Conservation (phyloP, 2,888 invertebrate species). For the Odontomyia ornata region DNA sequence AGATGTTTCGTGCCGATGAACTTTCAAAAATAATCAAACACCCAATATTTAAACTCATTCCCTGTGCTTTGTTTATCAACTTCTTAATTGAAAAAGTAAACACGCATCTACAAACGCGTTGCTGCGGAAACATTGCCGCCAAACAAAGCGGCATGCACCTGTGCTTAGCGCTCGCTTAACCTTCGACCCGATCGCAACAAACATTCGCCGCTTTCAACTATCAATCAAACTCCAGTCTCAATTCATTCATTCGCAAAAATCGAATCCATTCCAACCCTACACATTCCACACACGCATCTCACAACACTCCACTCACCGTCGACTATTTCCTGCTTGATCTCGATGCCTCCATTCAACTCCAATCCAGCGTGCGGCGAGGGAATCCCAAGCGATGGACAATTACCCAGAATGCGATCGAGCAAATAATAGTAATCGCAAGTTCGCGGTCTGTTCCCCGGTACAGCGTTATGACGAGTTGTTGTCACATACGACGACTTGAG, state of each 20-base stretch:
- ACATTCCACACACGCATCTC: neutral
- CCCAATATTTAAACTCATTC: no score
- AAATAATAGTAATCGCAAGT: constrained; percentile 46
- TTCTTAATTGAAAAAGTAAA: no score
- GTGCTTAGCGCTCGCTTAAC: neutral
- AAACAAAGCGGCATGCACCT: neutral
- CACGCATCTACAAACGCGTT: no score
- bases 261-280: neutral
- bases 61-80: no score
- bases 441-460: constrained; percentile 60
- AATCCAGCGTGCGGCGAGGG: neutral
- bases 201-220: neutral
- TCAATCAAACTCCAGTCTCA: neutral
- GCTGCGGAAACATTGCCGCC: neutral
- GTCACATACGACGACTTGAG: constrained; percentile 63
- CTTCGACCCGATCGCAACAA: constrained; percentile 10
- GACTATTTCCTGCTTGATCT: constrained; percentile 33
- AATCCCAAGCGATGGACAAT: neutral
- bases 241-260: neutral
- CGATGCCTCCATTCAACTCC: neutral
- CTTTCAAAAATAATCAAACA: no score
- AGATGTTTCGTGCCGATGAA: no score
- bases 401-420: constrained; percentile 46
- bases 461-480: constrained; percentile 58
- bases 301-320: constrained; percentile 32